Conservation (phyloP, 2,888 invertebrate species). For the Lordiphosa andalusiaca region DNA sequence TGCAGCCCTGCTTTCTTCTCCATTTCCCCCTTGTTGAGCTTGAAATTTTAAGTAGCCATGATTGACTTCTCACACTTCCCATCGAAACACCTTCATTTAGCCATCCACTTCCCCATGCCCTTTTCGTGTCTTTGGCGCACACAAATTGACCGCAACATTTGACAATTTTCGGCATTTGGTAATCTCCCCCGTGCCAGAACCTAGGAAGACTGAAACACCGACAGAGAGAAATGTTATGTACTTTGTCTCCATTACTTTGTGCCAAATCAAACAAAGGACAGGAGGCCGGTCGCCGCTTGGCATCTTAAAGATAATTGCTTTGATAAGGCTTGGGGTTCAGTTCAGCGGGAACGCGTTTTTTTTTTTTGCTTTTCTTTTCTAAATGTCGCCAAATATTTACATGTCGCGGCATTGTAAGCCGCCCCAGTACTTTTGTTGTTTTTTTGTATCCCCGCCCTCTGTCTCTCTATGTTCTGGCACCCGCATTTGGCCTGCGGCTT, state of each 20-base stretch:
- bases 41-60: slow-evolving; percentile 1
- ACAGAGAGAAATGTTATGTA: slow-evolving; percentile 41
- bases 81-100: slow-evolving; percentile 7
- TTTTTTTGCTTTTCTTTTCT: slow-evolving; percentile 34
- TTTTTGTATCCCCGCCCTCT: slow-evolving; percentile 6
- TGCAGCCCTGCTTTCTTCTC: no score
- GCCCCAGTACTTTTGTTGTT: slow-evolving; percentile 17
- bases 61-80: slow-evolving; percentile 9
- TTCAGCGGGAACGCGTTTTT: slow-evolving; percentile 4
- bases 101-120: neutral
- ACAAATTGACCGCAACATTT: slow-evolving; percentile 63
- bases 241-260: slow-evolving; percentile 64
- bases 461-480: slow-evolving; percentile 24
- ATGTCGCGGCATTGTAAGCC: slow-evolving; percentile 65
- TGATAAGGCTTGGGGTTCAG: slow-evolving; percentile 55
- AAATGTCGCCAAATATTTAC: slow-evolving; percentile 72
- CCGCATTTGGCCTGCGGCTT: slow-evolving; percentile 67
- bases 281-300: slow-evolving; percentile 20
- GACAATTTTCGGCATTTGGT: slow-evolving; percentile 57
- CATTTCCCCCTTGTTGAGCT: neutral
- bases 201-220: slow-evolving; percentile 5
- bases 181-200: slow-evolving; percentile 22
- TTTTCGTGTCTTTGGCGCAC: slow-evolving; percentile 20
- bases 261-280: slow-evolving; percentile 59
- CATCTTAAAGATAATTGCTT: slow-evolving; percentile 73